Percentiles rank a stretch among this genome's conserved stretches.
Conservation (phyloP, 2,888 invertebrate species). For the Apodemia zela region DNA sequence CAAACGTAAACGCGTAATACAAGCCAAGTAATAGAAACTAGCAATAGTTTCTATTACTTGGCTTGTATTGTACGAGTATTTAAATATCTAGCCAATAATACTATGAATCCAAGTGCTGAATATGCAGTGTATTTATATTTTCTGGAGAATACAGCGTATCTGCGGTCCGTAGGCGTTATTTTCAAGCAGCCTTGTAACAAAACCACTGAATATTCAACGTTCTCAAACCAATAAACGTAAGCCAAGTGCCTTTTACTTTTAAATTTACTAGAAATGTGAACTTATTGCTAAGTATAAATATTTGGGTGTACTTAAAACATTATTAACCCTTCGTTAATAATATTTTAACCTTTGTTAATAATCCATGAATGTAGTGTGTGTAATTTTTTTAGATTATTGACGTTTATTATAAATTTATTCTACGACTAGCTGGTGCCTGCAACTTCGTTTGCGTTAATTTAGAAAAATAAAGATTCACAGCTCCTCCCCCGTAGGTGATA, state of each 20-base stretch:
- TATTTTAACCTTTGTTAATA: too few species aligned
- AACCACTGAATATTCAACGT: slow-evolving; percentile 12
- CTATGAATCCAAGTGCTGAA: neutral
- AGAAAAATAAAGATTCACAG: too few species aligned
- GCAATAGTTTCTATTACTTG: too few species aligned
- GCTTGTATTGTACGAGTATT: too few species aligned
- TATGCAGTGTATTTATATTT: slow-evolving; percentile 1
- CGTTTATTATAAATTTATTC: too few species aligned
- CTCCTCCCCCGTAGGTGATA: too few species aligned
- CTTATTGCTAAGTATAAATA: neutral
- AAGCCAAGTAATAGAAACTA: neutral
- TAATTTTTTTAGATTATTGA: too few species aligned
- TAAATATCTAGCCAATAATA: neutral
- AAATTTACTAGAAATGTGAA: neutral
- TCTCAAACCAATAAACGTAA: slow-evolving; percentile 13
- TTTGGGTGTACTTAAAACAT: too few species aligned
- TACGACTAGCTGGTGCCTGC: too few species aligned
- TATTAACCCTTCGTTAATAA: too few species aligned
- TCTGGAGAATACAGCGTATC: slow-evolving; percentile 7
- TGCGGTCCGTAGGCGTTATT: slow-evolving; percentile 9
- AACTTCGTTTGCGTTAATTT: too few species aligned
- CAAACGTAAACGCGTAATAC: neutral
- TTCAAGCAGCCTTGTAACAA: slow-evolving; percentile 9
- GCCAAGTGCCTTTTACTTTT: neutral
- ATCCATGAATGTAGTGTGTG: too few species aligned